Percentiles rank a stretch among this genome's conserved stretches.
Evolutionary conservation across 1,140 invertebrate species (phyloP).

Genomic region (Eurosta solidaginis): DNA sequence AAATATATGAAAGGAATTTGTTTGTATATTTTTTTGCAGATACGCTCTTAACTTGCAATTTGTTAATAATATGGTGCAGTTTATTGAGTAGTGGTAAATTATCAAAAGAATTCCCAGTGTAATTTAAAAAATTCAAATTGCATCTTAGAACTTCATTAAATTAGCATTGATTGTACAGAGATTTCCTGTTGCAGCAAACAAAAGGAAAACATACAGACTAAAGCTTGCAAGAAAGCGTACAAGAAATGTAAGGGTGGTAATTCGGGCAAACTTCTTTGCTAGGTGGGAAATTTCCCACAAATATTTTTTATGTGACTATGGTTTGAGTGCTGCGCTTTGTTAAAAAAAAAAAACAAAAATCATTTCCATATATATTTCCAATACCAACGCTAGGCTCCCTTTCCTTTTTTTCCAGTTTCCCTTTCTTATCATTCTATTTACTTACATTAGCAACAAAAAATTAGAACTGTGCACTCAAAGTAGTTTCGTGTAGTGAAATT

Average conservation of each 20-base stretch:
- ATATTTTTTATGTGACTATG: background rate
- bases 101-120: slow-evolving; percentile 23
- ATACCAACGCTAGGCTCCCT: background rate
- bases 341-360: background rate
- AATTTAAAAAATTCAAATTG: slow-evolving; percentile 27
- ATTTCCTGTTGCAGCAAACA: slow-evolving; percentile 13
- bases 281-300: background rate
- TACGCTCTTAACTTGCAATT: background rate
- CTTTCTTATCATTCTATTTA: background rate
- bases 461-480: background rate
- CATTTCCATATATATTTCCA: background rate
- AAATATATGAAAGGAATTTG: no score
- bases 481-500: background rate
- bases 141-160: slow-evolving; percentile 25
- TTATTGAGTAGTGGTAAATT: background rate
- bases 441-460: background rate
- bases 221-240: background rate
- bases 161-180: slow-evolving; percentile 29
- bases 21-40: no score
- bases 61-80: background rate
- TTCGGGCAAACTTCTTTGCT: background rate
- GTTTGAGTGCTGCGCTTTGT: background rate
- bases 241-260: background rate
- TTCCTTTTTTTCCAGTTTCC: background rate
- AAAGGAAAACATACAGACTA: background rate